phyloP scores from a whole-genome alignment of 2,113 vertebrate genomes.

The Takifugu flavidus region DNA sequence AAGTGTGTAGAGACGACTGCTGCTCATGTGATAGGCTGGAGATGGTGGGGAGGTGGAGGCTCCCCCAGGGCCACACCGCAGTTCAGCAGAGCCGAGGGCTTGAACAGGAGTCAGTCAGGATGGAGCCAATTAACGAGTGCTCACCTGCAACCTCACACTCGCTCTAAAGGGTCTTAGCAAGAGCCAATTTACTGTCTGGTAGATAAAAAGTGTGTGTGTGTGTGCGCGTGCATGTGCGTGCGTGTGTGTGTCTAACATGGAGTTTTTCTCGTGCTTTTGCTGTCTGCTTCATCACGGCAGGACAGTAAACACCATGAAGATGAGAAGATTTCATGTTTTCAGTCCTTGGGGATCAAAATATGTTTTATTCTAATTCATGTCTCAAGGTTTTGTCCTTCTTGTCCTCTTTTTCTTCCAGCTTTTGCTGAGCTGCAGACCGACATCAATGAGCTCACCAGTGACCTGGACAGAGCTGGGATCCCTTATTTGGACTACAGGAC shows the following conservation, averaged over 20 bases:
- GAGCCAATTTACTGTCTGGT: slow-evolving; percentile 60
- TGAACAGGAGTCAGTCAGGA: slow-evolving; percentile 60
- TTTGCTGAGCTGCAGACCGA: slow-evolving; percentile 98
- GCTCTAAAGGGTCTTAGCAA: slow-evolving; percentile 45
- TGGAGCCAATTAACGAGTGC: slow-evolving; percentile 76
- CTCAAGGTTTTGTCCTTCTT: slow-evolving; percentile 12
- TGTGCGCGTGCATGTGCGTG: slow-evolving; percentile 16
- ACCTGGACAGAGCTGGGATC: slow-evolving; percentile 94
- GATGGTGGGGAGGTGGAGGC: slow-evolving; percentile 42
- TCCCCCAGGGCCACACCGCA: slow-evolving; percentile 53
- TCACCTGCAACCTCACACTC: slow-evolving; percentile 73
- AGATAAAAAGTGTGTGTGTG: slow-evolving; percentile 49
- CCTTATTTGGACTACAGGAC: slow-evolving; percentile 96
- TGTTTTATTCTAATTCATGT: slow-evolving; percentile 35
- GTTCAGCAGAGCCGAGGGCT: slow-evolving; percentile 46
- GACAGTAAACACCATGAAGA: slow-evolving; percentile 43
- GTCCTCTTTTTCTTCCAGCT: slow-evolving; percentile 66
- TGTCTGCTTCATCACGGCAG: slow-evolving; percentile 42
- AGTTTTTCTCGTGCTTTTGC: slow-evolving; percentile 46
- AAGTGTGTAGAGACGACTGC: slow-evolving; percentile 42
- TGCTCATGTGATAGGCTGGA: slow-evolving; percentile 62
- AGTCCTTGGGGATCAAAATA: slow-evolving; percentile 8
- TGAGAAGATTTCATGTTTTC: slow-evolving; percentile 25
- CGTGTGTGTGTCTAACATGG: slow-evolving; percentile 35
- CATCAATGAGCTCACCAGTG: slow-evolving; percentile 97